Conservation (phyloP, 2,113 vertebrate genomes). For the Notothenia coriiceps region DNA sequence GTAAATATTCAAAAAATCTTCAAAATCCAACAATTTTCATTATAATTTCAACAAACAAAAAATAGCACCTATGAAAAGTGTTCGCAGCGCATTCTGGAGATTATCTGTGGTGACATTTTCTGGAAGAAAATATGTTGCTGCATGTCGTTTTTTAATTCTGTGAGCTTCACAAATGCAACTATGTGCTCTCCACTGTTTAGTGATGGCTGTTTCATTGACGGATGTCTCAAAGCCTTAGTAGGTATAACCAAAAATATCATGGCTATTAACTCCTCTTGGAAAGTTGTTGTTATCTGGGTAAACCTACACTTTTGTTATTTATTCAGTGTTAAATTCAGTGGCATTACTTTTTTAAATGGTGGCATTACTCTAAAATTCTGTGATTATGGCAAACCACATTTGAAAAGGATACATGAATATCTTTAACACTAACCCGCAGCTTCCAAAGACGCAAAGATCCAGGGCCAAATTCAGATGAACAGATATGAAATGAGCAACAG, state of each 20-base stretch:
- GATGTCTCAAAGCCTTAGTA: neutral
- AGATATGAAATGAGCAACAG: conserved; percentile 83
- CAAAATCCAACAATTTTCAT: neutral
- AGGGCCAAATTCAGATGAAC: conserved; percentile 72
- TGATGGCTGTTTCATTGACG: neutral
- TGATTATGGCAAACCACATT: conserved; percentile 51
- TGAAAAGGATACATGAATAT: conserved; percentile 61
- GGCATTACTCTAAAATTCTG: conserved; percentile 33
- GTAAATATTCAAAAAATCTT: neutral
- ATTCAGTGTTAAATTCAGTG: conserved; percentile 5
- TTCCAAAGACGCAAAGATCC: conserved; percentile 64
- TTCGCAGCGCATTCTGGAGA: too few relatives aligned
- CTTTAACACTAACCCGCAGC: conserved; percentile 53
- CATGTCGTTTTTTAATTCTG: neutral
- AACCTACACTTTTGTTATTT: neutral
- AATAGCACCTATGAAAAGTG: too few relatives aligned
- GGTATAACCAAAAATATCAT: neutral
- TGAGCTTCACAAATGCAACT: neutral
- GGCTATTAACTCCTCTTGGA: neutral
- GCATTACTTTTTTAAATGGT: conserved; percentile 33
- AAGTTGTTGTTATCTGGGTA: too few relatives aligned
- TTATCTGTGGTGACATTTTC: too few relatives aligned
- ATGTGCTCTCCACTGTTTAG: too few relatives aligned
- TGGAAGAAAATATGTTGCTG: conserved; percentile 1
- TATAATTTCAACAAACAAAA: neutral